phyloP scores from a whole-genome alignment of 2,113 vertebrate genomes.

The Gadus macrocephalus region DNA sequence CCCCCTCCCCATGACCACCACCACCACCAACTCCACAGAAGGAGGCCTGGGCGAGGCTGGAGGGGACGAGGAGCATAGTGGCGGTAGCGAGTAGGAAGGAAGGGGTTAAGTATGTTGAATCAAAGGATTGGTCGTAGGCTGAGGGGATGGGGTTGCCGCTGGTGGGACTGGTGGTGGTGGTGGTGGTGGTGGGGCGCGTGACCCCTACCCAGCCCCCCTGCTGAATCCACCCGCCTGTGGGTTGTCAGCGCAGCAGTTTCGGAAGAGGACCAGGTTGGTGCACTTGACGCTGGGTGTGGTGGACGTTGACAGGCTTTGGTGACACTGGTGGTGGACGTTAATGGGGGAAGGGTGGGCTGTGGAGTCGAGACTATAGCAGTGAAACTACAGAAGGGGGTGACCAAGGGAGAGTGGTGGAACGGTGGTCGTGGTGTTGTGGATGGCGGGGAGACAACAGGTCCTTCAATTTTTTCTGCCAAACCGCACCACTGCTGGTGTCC shows the following conservation, averaged over 20 bases:
- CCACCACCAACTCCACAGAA: conserved; percentile 49
- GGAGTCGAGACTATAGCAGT: no score
- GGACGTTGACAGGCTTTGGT: conserved; percentile 38
- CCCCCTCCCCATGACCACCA: neutral
- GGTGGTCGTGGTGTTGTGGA: conserved; percentile 33
- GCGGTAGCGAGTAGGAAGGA: neutral
- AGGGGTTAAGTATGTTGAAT: conserved; percentile 57
- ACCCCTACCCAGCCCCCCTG: conserved; percentile 24
- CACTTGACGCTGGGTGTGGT: neutral
- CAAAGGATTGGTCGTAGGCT: conserved; percentile 57
- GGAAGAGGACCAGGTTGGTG: conserved; percentile 29
- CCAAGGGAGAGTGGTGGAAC: conserved; percentile 11
- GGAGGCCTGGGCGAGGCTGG: conserved; percentile 6
- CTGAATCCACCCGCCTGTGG: conserved; percentile 60
- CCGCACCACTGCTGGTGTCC: conserved; percentile 67
- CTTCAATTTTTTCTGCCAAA: conserved; percentile 61
- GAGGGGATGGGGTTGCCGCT: conserved; percentile 31
- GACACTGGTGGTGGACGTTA: conserved; percentile 21
- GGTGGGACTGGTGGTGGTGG: conserved; percentile 51
- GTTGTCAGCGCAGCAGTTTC: conserved; percentile 31
- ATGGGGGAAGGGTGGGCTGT: neutral
- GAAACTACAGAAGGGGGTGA: neutral
- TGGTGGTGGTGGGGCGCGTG: conserved; percentile 48
- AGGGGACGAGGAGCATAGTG: conserved; percentile 19
- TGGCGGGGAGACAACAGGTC: conserved; percentile 57